Conservation (phyloP, 2,113 vertebrate genomes). For the Mus musculus region GRCm39 chr6:83938501-83939000, state of each 20-base stretch:
- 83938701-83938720: background rate
- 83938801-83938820: background rate
- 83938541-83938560: background rate
- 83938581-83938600: background rate
- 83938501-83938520: background rate
- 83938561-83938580: background rate
- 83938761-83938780: background rate
- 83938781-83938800: background rate
- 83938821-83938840: background rate
- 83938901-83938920: conserved; percentile 47
- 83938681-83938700: too few species aligned
- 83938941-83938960: conserved; percentile 81
- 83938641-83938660: background rate
- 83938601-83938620: background rate
- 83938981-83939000: conserved; percentile 89
- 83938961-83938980: conserved; percentile 83
- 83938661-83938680: background rate
- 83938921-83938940: conserved; percentile 37
- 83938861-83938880: conserved; percentile 44
- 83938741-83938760: background rate
- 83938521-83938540: background rate
- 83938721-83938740: background rate
- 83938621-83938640: background rate
- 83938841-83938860: background rate
- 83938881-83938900: background rate